Evolutionary conservation across 2,888 invertebrate species (phyloP), one percentile per base, ranked within the genome.

Genomic region (Calameuta filiformis): DNA sequence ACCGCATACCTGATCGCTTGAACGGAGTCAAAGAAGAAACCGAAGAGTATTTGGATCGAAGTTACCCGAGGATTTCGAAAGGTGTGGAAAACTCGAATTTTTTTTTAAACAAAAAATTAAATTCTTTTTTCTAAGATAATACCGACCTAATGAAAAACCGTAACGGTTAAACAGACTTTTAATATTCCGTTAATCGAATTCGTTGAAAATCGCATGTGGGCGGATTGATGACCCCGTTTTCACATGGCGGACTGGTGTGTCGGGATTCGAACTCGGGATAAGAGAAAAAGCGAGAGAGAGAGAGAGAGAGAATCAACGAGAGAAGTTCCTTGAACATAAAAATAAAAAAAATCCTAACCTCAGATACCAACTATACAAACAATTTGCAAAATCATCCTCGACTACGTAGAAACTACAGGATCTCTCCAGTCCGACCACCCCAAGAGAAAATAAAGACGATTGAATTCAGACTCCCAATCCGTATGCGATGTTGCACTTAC

Each of bases 151-250:
- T 23, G 56, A 56, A 56, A 56, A 56, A 23, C 9, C 23, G 23
- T 23, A 56, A 56, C 56, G 56, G 56, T 56, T 56, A 56, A 56
- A 56, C 9, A 56, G 56, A 56, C 56, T 2, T 56, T 83, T 84
- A 77, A 82, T 83, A 83, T 83, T 83, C 84, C 82, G 82, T 85
- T 77, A 80, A 83, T 82, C 78, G 78, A 78, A 79, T 76, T 77
- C 40, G 35, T 74, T 37, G 74, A 35, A 74, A 69, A 79, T 75
- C 73, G 73, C 69, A 80, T 80, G 80, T 80, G 79, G 81, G 30
- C 80, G 75, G 77, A 34, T 71, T 34, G 71, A 33, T 56, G 74
- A 35, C 74, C 74, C 35, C 33, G 74, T 74, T 74, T 23, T 23
- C 56, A 9, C 56, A 23, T 23, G 56, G 56, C 15, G 56, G 23